Conservation (phyloP, 2,797 vertebrate species). For the Cercopithecus mitis region DNA sequence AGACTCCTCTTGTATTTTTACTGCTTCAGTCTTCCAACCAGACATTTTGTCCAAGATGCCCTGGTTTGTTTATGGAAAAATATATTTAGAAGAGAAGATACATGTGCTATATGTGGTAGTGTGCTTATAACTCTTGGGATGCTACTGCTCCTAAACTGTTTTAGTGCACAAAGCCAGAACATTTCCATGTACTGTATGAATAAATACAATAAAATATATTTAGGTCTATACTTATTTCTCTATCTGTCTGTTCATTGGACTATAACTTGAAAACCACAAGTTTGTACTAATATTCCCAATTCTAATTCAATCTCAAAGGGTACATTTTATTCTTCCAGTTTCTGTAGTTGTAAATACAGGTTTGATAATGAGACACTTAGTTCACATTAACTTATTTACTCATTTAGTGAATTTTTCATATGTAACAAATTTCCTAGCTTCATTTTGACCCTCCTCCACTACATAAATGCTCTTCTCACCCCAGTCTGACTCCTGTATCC, state of each 20-base stretch:
- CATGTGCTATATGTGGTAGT: not conserved
- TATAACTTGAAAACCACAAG: not conserved
- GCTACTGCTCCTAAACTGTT: not conserved
- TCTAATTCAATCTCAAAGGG: not conserved
- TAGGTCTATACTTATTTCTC: not conserved
- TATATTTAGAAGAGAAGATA: not conserved
- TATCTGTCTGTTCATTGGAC: not conserved
- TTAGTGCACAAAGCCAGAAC: not conserved
- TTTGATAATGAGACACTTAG: not conserved
- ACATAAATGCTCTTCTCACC: not conserved
- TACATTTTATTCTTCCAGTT: not conserved
- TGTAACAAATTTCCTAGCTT: not conserved
- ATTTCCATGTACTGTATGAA: not conserved
- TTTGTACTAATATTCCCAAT: not conserved
- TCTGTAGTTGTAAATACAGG: not conserved
- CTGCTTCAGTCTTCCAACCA: not conserved
- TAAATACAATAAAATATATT: not conserved
- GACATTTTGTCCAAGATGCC: not conserved
- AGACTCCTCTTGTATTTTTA: not conserved
- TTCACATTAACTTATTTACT: not conserved
- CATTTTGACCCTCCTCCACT: not conserved
- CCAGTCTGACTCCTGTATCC: accelerated
- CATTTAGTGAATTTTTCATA: not conserved
- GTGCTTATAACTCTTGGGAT: not conserved
- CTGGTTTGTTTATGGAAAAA: not conserved